A percentile compares a stretch with the other conserved stretches of the same genome.
These are phyloP conservation scores for Bubo scandiacus DNA, from an alignment of 2,113 vertebrate genomes.

Conservation along the genomic window DNA sequence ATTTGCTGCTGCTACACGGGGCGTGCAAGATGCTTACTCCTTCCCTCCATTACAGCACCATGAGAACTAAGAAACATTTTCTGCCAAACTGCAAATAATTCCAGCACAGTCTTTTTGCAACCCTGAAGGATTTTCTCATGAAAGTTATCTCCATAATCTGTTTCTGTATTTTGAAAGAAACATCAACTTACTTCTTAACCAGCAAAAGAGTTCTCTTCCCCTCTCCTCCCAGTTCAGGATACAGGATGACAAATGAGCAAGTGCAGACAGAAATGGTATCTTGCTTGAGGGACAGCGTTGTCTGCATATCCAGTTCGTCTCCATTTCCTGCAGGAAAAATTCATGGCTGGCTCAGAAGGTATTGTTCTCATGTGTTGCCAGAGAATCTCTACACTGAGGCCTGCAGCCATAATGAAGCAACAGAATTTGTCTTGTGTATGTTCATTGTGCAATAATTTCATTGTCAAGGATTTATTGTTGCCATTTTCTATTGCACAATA, in stretches of 20 bases:
- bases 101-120: not conserved
- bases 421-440: not conserved
- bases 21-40: not conserved
- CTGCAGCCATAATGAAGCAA: constrained; percentile 35
- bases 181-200: not conserved
- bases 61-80: not conserved
- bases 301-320: not conserved
- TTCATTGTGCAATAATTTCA: constrained; percentile 36
- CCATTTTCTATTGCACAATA: constrained; percentile 33
- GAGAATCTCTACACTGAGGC: not conserved
- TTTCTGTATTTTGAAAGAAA: not conserved
- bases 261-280: not conserved
- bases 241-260: not conserved
- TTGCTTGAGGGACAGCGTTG: not conserved
- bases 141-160: not conserved
- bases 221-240: not conserved
- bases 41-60: not conserved
- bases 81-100: not conserved
- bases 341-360: not conserved
- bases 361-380: not conserved
- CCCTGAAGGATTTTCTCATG: not conserved
- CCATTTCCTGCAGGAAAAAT: not conserved
- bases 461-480: constrained; percentile 35
- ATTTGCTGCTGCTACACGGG: not conserved
- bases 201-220: not conserved